Conservation (phyloP, 2,113 vertebrate genomes). For the Nothobranchius furzeri region DNA sequence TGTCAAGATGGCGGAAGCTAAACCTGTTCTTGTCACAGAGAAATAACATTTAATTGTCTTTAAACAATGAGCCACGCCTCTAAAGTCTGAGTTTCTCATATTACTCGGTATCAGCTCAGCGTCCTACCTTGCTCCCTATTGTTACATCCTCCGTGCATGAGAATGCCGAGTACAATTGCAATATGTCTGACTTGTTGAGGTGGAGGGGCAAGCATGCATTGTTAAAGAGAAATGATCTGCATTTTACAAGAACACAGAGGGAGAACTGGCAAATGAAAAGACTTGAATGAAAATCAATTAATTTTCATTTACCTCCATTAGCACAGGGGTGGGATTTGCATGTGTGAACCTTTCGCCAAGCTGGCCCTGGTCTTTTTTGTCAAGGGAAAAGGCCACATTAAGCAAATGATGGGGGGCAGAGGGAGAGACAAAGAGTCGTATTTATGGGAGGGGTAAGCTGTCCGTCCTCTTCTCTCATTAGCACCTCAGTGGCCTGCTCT, state of each 20-base stretch:
- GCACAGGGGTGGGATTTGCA: slow-evolving; percentile 78
- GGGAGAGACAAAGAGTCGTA: slow-evolving; percentile 63
- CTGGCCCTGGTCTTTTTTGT: slow-evolving; percentile 53
- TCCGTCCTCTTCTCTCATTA: slow-evolving; percentile 74
- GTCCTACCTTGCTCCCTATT: slow-evolving; percentile 53
- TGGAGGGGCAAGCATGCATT: slow-evolving; percentile 62
- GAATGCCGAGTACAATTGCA: slow-evolving; percentile 70
- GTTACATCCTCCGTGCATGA: slow-evolving; percentile 64
- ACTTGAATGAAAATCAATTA: slow-evolving; percentile 80
- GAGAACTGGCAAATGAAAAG: slow-evolving; percentile 75
- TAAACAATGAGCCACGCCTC: slow-evolving; percentile 17
- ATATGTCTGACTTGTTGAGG: slow-evolving; percentile 69
- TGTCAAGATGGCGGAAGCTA: no score
- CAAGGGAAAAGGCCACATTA: slow-evolving; percentile 63
- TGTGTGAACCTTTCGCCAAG: slow-evolving; percentile 78
- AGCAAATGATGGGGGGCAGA: slow-evolving; percentile 69
- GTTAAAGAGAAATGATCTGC: slow-evolving; percentile 68
- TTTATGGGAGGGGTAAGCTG: slow-evolving; percentile 67
- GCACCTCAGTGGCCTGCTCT: slow-evolving; percentile 70
- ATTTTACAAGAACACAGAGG: slow-evolving; percentile 72
- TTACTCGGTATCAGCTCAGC: slow-evolving; percentile 57
- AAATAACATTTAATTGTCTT: not conserved
- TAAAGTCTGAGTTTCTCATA: slow-evolving; percentile 49
- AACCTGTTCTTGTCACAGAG: no score
- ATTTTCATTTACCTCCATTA: slow-evolving; percentile 82